These are phyloP conservation scores for Eptatretus atami DNA, from an alignment of 2,797 vertebrate species.

Conservation along the genomic window DNA sequence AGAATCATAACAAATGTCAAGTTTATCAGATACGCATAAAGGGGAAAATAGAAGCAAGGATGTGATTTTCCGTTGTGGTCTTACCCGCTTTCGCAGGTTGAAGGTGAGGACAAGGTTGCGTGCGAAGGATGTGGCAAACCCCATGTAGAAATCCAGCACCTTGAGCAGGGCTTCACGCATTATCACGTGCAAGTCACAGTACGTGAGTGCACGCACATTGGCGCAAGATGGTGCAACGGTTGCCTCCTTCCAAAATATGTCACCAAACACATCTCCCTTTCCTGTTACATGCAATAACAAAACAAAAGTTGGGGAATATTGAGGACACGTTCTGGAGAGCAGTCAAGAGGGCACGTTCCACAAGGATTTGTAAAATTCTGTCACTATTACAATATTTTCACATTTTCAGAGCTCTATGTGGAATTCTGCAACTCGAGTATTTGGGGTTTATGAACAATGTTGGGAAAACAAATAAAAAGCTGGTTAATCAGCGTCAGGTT, in stretches of 20 bases:
- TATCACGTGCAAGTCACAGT: conserved; percentile 82
- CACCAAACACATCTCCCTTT: conserved; percentile 80
- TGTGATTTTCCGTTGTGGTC: conserved; percentile 7
- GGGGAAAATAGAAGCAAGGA: too few species aligned
- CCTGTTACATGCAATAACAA: conserved; percentile 19
- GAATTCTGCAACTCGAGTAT: too few species aligned
- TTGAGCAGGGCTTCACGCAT: conserved; percentile 63
- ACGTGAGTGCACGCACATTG: conserved; percentile 62
- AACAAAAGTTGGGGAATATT: neutral
- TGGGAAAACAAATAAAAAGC: too few species aligned
- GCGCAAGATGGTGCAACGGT: conserved; percentile 58
- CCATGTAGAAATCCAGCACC: conserved; percentile 69
- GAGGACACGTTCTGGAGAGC: too few species aligned
- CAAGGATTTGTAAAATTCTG: too few species aligned
- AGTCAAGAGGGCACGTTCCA: too few species aligned
- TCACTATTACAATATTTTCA: too few species aligned
- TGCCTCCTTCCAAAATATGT: conserved; percentile 85
- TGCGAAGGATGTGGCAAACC: conserved; percentile 78
- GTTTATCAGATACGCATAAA: too few species aligned
- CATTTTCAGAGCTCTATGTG: too few species aligned
- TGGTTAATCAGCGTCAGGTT: too few species aligned
- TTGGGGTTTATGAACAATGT: too few species aligned
- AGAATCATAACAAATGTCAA: too few species aligned
- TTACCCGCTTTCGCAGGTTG: conserved; percentile 73
- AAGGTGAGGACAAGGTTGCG: conserved; percentile 79